phyloP scores from a whole-genome alignment of 2,888 invertebrate genomes.

The Xanthia togata region DNA sequence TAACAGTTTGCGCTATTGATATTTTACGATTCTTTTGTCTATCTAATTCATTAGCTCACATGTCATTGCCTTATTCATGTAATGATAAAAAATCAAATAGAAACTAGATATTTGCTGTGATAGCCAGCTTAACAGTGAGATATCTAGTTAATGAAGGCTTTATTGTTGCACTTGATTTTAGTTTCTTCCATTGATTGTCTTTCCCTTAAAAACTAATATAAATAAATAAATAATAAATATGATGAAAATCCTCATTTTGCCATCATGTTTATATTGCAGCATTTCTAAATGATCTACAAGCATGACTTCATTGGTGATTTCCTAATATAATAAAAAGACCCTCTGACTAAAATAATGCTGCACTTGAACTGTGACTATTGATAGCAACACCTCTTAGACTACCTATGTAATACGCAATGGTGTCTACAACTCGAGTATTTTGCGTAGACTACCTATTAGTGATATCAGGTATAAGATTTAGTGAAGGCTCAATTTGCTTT shows the following conservation, averaged over 20 bases:
- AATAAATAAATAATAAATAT: no score
- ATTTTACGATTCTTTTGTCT: slow-evolving; percentile 15
- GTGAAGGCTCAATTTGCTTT: neutral
- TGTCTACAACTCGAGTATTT: neutral
- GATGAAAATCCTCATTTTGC: neutral
- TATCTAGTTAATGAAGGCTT: neutral
- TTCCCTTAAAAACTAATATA: no score
- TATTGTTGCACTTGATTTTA: neutral
- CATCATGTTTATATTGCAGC: neutral
- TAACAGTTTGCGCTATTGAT: neutral
- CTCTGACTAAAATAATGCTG: neutral
- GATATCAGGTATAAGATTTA: neutral
- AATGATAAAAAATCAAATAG: neutral
- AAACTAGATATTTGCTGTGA: neutral
- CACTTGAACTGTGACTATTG: neutral
- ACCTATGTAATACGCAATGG: neutral
- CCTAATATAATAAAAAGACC: neutral
- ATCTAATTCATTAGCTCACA: neutral
- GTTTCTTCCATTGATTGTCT: neutral
- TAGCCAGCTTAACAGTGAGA: neutral
- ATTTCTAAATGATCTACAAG: neutral
- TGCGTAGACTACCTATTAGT: neutral
- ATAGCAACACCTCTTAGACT: no score
- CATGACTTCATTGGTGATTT: neutral
- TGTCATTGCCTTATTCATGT: neutral